Conservation (phyloP, 2,797 vertebrate genomes). For the Pagetopsis macropterus region DNA sequence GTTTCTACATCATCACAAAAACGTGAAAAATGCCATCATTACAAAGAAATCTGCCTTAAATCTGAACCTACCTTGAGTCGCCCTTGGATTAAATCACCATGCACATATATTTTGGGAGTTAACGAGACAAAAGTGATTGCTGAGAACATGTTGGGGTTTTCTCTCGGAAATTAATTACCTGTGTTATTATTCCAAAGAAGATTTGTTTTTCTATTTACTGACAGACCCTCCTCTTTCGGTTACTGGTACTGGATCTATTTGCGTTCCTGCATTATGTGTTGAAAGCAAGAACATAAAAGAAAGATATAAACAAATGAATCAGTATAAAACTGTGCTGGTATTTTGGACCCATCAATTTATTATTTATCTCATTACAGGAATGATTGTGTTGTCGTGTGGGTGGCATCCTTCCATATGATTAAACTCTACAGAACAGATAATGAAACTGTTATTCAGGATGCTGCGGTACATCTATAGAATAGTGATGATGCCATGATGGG, state of each 20-base stretch:
- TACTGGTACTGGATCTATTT: not conserved
- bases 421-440: slow-evolving; percentile 13
- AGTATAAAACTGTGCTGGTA: slow-evolving; percentile 19
- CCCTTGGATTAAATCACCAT: not conserved
- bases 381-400: slow-evolving; percentile 35
- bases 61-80: not conserved
- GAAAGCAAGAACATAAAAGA: slow-evolving; percentile 26
- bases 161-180: not conserved
- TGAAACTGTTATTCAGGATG: slow-evolving; percentile 18
- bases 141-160: slow-evolving; percentile 8
- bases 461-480: slow-evolving; percentile 9
- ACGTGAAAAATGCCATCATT: not conserved
- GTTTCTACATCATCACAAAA: not conserved
- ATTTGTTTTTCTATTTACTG: slow-evolving; percentile 14
- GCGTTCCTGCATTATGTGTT: not conserved
- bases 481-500: slow-evolving; percentile 17
- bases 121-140: not conserved
- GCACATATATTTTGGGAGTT: slow-evolving; percentile 1
- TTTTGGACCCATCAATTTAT: slow-evolving; percentile 28
- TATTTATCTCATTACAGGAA: slow-evolving; percentile 46
- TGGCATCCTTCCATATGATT: slow-evolving; percentile 29
- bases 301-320: not conserved
- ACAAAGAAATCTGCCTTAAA: not conserved
- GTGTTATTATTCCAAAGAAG: slow-evolving; percentile 1
- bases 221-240: slow-evolving; percentile 3